Evolutionary conservation across 2,113 vertebrate genomes (phyloP).

Genomic region (Chionomys nivalis): DNA sequence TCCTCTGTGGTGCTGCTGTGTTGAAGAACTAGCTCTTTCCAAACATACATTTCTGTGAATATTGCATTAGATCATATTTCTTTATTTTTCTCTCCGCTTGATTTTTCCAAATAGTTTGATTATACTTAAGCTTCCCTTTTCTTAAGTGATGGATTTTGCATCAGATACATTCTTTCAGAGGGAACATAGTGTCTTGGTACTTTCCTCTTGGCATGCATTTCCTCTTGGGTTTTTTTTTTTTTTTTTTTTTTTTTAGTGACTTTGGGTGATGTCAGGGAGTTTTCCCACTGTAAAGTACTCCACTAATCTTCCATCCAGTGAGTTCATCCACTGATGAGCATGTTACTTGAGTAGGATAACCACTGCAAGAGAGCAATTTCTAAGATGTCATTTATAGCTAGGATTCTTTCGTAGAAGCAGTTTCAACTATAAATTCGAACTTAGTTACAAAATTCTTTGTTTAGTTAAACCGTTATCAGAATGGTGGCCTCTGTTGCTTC

Average conservation of each 20-base stretch:
- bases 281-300: background rate
- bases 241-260: background rate
- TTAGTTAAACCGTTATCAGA: background rate
- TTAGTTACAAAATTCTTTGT: background rate
- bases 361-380: background rate
- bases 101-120: background rate
- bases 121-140: background rate
- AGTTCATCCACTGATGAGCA: background rate
- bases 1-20: background rate
- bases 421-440: background rate
- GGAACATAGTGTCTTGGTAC: background rate
- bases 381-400: background rate
- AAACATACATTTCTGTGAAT: background rate
- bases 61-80: background rate
- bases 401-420: constrained; percentile 33
- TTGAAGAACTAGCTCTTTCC: background rate
- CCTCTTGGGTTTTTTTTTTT: background rate
- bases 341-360: background rate
- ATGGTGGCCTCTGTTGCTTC: background rate
- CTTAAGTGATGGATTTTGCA: background rate
- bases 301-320: background rate
- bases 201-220: background rate
- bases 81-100: background rate
- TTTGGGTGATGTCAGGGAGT: background rate
- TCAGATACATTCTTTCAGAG: background rate